A percentile compares a stretch with the other conserved stretches of the same genome.
Conservation (phyloP, 2,888 invertebrate genomes). For the Eurytoma adleriae region DNA sequence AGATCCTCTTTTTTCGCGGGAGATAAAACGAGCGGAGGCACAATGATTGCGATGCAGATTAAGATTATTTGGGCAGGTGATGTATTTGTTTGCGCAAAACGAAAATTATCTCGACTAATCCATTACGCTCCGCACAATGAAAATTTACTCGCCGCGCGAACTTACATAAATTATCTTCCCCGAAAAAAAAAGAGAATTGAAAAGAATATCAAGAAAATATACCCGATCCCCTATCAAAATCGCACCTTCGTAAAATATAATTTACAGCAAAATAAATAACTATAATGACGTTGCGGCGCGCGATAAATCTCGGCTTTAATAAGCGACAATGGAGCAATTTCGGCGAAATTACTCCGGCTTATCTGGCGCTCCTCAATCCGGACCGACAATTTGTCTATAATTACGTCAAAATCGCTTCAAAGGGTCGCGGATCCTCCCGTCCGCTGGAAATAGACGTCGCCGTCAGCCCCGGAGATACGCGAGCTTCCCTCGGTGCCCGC, state of each 20-base stretch:
- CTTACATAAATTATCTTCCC: too few relatives aligned
- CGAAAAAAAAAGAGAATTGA: too few relatives aligned
- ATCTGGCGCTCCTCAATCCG: too few relatives aligned
- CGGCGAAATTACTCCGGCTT: too few relatives aligned
- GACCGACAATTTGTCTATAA: constrained; percentile 18
- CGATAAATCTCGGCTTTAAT: too few relatives aligned
- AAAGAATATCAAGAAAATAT: neutral
- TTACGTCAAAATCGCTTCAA: constrained; percentile 29
- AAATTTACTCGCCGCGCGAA: too few relatives aligned
- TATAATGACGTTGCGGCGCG: too few relatives aligned
- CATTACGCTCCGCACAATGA: too few relatives aligned
- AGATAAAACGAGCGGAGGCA: constrained; percentile 20
- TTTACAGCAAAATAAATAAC: too few relatives aligned
- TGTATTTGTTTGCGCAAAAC: neutral
- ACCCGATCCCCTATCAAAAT: too few relatives aligned
- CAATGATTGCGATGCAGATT: constrained; percentile 40
- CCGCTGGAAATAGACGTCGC: neutral
- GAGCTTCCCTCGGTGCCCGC: neutral
- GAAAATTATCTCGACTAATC: neutral
- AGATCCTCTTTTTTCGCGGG: constrained; percentile 25
- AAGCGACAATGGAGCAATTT: too few relatives aligned
- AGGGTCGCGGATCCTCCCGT: neutral
- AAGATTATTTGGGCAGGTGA: constrained; percentile 19
- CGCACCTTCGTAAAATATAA: too few relatives aligned
- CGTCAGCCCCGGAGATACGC: neutral